Conservation (phyloP, 2,888 invertebrate genomes). For the Baccha elongata region DNA sequence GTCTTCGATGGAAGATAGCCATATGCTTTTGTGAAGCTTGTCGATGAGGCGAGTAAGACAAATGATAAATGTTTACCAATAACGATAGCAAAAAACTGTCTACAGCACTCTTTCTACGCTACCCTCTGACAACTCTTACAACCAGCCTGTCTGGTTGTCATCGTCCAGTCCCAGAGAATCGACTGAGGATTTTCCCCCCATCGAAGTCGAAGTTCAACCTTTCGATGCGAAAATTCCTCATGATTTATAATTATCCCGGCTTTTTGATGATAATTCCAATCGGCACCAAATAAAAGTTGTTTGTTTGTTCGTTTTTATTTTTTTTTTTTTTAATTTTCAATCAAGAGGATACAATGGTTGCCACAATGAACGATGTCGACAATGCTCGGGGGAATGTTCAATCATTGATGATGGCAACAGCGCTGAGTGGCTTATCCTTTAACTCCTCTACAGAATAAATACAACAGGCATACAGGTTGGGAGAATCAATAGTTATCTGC, state of each 20-base stretch:
- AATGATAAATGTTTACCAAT: slow-evolving; percentile 69
- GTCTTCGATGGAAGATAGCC: background rate
- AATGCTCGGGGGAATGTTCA: slow-evolving; percentile 47
- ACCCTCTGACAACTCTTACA: slow-evolving; percentile 9
- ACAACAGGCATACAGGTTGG: slow-evolving; percentile 42
- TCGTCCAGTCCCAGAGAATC: slow-evolving; percentile 1
- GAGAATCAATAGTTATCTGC: slow-evolving; percentile 69
- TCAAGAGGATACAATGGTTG: slow-evolving; percentile 53
- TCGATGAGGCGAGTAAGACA: slow-evolving; percentile 50
- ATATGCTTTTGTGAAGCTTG: slow-evolving; percentile 17
- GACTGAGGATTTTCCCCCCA: background rate
- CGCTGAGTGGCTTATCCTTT: slow-evolving; percentile 29
- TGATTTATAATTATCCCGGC: slow-evolving; percentile 74
- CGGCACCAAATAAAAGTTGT: slow-evolving; percentile 72
- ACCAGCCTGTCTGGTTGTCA: slow-evolving; percentile 29
- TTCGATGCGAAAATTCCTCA: slow-evolving; percentile 58
- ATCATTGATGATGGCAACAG: slow-evolving; percentile 29
- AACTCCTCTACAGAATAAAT: slow-evolving; percentile 13
- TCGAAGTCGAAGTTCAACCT: slow-evolving; percentile 54
- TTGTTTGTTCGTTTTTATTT: slow-evolving; percentile 29
- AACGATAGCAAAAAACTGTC: slow-evolving; percentile 59
- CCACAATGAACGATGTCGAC: slow-evolving; percentile 54
- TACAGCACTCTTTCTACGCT: slow-evolving; percentile 1
- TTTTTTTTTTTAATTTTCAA: slow-evolving; percentile 17
- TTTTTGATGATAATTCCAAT: slow-evolving; percentile 74